Conservation (phyloP, 2,888 invertebrate genomes). For the Malacosoma neustria region DNA sequence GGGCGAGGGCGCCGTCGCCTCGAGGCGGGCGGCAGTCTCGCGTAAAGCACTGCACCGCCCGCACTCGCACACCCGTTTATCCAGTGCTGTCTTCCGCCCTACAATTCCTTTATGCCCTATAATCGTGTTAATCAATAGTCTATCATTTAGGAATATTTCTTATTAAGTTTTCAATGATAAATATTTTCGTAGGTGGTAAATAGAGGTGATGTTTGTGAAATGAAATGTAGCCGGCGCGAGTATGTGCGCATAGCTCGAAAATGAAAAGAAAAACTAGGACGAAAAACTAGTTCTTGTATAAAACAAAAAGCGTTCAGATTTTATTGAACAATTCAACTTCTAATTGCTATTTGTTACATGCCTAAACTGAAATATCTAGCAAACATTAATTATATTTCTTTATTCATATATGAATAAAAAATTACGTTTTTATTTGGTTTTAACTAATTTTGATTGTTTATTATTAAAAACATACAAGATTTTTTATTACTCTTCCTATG, state of each 20-base stretch:
- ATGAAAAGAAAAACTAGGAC: slow-evolving; percentile 43
- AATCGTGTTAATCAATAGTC: no score
- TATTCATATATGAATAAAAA: no score
- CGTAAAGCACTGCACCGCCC: slow-evolving; percentile 62
- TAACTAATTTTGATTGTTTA: no score
- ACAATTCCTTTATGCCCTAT: slow-evolving; percentile 20
- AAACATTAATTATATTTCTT: no score
- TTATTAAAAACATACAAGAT: no score
- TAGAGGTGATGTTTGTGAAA: slow-evolving; percentile 30
- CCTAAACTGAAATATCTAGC: no score
- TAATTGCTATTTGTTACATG: no score
- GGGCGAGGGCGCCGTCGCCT: slow-evolving; percentile 29
- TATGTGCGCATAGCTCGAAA: slow-evolving; percentile 64
- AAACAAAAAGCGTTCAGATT: slow-evolving; percentile 1
- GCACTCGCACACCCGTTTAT: slow-evolving; percentile 50
- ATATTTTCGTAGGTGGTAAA: slow-evolving; percentile 9
- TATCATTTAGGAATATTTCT: no score
- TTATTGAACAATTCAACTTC: neutral
- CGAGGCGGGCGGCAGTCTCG: slow-evolving; percentile 64
- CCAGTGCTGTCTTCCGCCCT: slow-evolving; percentile 32
- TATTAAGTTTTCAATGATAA: no score
- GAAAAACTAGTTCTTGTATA: slow-evolving; percentile 17
- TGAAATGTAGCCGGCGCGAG: slow-evolving; percentile 52
- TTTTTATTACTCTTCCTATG: no score
- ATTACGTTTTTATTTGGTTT: no score